These are phyloP conservation scores for Rhyzopertha dominica DNA, from an alignment of 1,140 invertebrate genomes.

Conservation along the genomic window DNA sequence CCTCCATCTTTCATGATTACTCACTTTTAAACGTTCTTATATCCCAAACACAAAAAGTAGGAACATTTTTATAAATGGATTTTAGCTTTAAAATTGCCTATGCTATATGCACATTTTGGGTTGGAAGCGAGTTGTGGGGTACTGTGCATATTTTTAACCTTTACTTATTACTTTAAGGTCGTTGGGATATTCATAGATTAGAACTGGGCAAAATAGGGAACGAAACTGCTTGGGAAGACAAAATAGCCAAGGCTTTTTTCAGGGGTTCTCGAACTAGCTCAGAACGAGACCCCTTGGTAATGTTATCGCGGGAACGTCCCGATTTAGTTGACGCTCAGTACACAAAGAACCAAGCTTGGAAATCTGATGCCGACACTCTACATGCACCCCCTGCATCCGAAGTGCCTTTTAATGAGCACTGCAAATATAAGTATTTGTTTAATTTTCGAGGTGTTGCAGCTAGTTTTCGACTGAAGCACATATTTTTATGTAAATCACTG, in stretches of 20 bases:
- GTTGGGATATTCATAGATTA: constrained; percentile 82
- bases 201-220: constrained; percentile 63
- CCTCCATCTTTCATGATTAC: no score
- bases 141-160: no score
- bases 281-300: constrained; percentile 84
- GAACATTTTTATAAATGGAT: no score
- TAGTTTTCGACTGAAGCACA: constrained; percentile 94
- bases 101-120: not conserved
- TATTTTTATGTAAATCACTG: constrained; percentile 90
- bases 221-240: constrained; percentile 70
- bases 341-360: constrained; percentile 99
- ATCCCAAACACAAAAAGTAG: no score
- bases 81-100: not conserved
- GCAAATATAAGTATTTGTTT: constrained; percentile 90
- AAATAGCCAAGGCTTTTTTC: constrained; percentile 78
- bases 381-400: constrained; percentile 75
- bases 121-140: no score
- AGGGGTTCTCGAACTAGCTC: constrained; percentile 87
- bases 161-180: constrained; percentile 43
- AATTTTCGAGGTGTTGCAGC: constrained; percentile 96
- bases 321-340: constrained; percentile 87
- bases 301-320: constrained; percentile 73
- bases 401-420: constrained; percentile 87
- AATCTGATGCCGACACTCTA: constrained; percentile 86
- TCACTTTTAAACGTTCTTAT: no score